Conservation (phyloP, 2,113 vertebrate genomes). For the Ictalurus punctatus region DNA sequence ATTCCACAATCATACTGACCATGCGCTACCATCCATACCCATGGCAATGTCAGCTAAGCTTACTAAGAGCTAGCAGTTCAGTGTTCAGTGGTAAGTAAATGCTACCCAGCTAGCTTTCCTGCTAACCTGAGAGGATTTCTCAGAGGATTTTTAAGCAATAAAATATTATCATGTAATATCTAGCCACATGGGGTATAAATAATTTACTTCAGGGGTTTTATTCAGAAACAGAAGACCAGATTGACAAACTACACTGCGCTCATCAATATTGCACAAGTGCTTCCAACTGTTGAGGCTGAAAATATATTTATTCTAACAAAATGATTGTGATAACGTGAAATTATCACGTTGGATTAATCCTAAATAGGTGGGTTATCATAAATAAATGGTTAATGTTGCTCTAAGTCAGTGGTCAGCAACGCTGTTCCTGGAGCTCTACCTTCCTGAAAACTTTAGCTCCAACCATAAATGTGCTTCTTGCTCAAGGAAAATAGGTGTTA, state of each 20-base stretch:
- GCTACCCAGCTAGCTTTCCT: neutral
- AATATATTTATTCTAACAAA: neutral
- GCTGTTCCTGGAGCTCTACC: too few species aligned
- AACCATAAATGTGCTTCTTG: too few species aligned
- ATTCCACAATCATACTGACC: neutral
- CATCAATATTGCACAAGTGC: neutral
- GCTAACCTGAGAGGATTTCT: neutral
- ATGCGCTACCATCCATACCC: too few species aligned
- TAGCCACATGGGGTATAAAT: neutral
- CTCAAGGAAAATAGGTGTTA: too few species aligned
- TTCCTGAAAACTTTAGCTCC: too few species aligned
- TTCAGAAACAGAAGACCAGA: neutral
- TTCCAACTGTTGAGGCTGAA: neutral
- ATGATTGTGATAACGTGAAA: neutral
- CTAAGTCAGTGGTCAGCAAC: neutral
- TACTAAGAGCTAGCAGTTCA: neutral
- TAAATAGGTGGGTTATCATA: neutral
- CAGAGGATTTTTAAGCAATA: neutral
- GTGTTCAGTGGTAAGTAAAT: neutral
- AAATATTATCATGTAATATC: neutral
- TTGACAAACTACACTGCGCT: neutral
- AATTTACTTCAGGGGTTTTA: neutral
- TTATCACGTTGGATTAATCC: neutral
- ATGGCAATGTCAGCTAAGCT: neutral
- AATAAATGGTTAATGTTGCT: neutral